These are phyloP conservation scores for Podiceps cristatus DNA, from an alignment of 2,113 vertebrate species.

Conservation along the genomic window DNA sequence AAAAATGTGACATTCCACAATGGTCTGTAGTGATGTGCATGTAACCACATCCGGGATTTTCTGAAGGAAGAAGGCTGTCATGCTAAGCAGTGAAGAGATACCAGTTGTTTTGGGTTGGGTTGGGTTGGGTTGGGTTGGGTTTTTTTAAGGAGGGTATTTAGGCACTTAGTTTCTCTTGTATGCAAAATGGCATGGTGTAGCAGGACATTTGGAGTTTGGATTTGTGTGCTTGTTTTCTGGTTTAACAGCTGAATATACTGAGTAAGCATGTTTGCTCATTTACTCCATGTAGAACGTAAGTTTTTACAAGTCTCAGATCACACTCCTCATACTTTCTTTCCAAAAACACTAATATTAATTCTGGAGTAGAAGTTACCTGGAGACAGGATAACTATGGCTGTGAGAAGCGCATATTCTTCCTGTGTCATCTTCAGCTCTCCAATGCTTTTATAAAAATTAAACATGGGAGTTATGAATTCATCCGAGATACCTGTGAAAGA, in stretches of 20 bases:
- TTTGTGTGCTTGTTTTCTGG: background rate
- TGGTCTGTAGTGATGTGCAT: background rate
- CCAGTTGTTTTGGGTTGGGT: background rate
- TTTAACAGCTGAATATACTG: background rate
- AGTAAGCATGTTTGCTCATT: background rate
- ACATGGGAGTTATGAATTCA: conserved; percentile 95
- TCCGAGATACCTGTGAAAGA: conserved; percentile 90
- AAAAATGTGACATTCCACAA: background rate
- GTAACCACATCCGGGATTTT: background rate
- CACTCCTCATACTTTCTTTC: background rate
- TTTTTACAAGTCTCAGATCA: background rate
- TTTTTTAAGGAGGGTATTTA: background rate
- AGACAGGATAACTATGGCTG: conserved; percentile 92
- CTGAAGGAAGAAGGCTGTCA: background rate
- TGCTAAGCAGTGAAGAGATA: background rate
- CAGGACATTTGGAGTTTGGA: background rate
- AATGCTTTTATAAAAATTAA: conserved; percentile 96
- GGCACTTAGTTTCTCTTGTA: background rate
- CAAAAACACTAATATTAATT: background rate
- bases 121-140: too few relatives aligned
- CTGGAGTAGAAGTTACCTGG: conserved; percentile 84
- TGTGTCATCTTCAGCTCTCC: conserved; percentile 90
- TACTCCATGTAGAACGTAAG: background rate
- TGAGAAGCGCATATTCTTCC: conserved; percentile 95
- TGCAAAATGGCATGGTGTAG: background rate